These are phyloP conservation scores for Strigamia maritima DNA, from an alignment of 2,888 invertebrate species.

Conservation along the genomic window DNA sequence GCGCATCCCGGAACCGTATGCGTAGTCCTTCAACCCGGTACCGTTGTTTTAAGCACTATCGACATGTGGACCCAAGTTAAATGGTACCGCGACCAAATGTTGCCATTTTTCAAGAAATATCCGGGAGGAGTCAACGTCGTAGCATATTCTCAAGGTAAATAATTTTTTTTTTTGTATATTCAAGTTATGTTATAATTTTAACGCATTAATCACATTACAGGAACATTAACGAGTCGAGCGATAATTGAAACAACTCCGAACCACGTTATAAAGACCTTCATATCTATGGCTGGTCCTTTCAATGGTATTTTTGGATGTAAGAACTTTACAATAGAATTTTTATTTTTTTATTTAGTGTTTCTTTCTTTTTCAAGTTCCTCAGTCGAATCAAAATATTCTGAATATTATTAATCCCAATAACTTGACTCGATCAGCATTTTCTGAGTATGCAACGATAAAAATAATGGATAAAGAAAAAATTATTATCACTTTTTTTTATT, in stretches of 20 bases:
- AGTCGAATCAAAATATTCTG: background rate
- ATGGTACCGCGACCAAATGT: background rate
- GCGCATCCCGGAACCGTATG: background rate
- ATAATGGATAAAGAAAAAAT: background rate
- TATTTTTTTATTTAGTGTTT: background rate
- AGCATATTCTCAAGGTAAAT: background rate
- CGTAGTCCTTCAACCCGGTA: background rate
- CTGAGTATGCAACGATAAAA: too few species aligned
- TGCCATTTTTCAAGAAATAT: background rate
- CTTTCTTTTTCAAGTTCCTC: background rate
- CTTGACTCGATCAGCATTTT: too few species aligned
- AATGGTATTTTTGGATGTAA: background rate
- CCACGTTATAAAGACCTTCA: background rate
- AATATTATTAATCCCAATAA: background rate
- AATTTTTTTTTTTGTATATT: background rate
- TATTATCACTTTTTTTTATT: background rate
- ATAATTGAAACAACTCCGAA: background rate
- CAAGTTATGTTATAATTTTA: too few species aligned
- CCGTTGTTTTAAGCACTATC: background rate
- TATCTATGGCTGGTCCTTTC: background rate
- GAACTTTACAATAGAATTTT: background rate
- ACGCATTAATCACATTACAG: too few species aligned
- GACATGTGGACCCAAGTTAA: background rate
- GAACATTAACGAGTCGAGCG: background rate
- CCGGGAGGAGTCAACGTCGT: background rate